A percentile compares a stretch with the other conserved stretches of the same genome.
Conservation (phyloP, 92 coral and sea anemone species). For the Epizoanthus fatuus region DNA sequence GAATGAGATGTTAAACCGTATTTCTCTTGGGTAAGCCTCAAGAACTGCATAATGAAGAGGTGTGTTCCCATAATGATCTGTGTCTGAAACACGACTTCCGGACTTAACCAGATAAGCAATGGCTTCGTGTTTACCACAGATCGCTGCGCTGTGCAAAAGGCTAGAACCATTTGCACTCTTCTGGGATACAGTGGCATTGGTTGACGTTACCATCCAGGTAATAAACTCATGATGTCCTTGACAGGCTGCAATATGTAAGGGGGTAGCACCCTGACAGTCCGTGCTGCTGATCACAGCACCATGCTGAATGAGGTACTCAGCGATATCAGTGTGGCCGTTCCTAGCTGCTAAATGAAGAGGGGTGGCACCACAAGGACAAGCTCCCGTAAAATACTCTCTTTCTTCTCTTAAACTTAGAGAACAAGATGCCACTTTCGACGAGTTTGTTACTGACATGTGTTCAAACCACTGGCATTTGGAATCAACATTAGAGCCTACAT, state of each 20-base stretch:
- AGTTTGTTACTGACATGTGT: neutral
- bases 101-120: neutral
- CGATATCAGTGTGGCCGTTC: constrained; percentile 44
- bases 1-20: no score
- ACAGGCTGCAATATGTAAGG: constrained; percentile 77
- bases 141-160: neutral
- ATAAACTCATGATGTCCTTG: constrained; percentile 54
- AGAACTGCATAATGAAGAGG: constrained; percentile 12
- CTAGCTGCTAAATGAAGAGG: constrained; percentile 70
- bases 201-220: neutral
- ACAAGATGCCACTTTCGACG: neutral
- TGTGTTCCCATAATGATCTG: neutral
- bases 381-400: constrained; percentile 10
- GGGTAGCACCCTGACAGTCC: constrained; percentile 69
- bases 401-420: neutral
- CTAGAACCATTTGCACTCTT: neutral
- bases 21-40: no score
- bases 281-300: constrained; percentile 48
- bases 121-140: neutral
- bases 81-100: neutral
- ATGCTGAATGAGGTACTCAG: constrained; percentile 31
- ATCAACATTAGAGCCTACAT: constrained; percentile 46
- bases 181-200: neutral
- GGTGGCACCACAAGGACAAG: constrained; percentile 37
- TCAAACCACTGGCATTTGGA: constrained; percentile 31